phyloP scores from a whole-genome alignment of 2,888 invertebrate genomes.

The Yponomeuta malinellus region DNA sequence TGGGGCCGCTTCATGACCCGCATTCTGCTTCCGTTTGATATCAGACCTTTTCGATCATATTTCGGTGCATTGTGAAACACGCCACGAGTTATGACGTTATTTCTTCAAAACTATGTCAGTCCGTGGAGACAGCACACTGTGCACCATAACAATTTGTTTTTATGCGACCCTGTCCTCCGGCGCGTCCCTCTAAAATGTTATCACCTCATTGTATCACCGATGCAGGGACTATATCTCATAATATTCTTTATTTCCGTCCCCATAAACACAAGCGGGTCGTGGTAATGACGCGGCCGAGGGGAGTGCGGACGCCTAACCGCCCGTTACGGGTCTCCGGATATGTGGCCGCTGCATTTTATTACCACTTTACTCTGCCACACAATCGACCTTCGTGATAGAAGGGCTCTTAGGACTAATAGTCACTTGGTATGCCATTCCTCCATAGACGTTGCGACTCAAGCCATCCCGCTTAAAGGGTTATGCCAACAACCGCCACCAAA shows the following conservation, averaged over 20 bases:
- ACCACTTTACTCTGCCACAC: slow-evolving; percentile 75
- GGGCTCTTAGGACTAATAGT: slow-evolving; percentile 64
- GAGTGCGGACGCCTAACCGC: slow-evolving; percentile 61
- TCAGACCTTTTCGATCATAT: not conserved
- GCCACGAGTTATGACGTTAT: not conserved
- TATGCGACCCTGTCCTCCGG: slow-evolving; percentile 48
- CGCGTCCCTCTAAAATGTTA: slow-evolving; percentile 52
- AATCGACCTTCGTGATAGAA: slow-evolving; percentile 71
- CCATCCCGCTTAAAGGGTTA: not conserved
- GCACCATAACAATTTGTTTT: slow-evolving; percentile 53
- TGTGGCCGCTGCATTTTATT: slow-evolving; percentile 76
- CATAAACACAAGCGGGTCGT: slow-evolving; percentile 71
- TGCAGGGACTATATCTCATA: slow-evolving; percentile 69
- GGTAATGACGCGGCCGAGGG: slow-evolving; percentile 67
- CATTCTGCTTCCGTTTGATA: not conserved
- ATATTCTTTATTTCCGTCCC: slow-evolving; percentile 72
- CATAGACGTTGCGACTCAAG: slow-evolving; percentile 16
- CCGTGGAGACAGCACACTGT: slow-evolving; percentile 21
- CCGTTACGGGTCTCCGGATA: slow-evolving; percentile 67
- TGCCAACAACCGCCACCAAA: too few relatives aligned
- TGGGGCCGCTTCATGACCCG: not conserved
- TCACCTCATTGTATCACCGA: slow-evolving; percentile 66
- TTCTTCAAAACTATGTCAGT: not conserved
- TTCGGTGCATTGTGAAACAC: not conserved
- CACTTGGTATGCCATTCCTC: slow-evolving; percentile 40